Conservation (phyloP, 1,140 invertebrate species). For the Cydia pomonella region DNA sequence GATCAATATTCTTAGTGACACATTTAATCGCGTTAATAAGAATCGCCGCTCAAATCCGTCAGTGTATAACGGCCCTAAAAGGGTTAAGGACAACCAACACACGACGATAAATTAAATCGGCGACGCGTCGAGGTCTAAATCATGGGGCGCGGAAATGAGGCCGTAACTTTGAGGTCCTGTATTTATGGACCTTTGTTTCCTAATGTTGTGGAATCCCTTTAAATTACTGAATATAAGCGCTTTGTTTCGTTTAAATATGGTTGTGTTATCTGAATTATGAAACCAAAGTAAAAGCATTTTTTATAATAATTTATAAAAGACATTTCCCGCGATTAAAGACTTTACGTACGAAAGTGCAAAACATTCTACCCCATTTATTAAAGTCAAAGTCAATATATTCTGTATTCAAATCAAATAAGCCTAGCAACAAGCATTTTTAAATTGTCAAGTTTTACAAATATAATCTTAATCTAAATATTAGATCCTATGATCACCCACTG, state of each 20-base stretch:
- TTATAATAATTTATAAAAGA: neutral
- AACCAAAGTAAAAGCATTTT: neutral
- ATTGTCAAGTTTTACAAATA: too few species aligned
- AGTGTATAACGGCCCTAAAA: neutral
- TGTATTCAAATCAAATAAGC: too few species aligned
- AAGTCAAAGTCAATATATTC: too few species aligned
- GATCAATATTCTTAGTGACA: too few species aligned
- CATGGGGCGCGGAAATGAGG: slow-evolving; percentile 14
- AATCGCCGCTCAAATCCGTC: too few species aligned
- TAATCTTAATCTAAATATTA: too few species aligned
- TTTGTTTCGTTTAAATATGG: slow-evolving; percentile 8
- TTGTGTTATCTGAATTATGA: slow-evolving; percentile 1
- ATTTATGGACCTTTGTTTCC: slow-evolving; percentile 16
- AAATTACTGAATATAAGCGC: neutral
- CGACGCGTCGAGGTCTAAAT: neutral
- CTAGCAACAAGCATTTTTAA: too few species aligned
- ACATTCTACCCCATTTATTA: too few species aligned
- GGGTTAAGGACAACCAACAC: slow-evolving; percentile 4
- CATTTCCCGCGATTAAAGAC: too few species aligned
- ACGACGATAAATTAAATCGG: slow-evolving; percentile 5
- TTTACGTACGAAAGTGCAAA: neutral
- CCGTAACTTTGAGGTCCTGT: neutral
- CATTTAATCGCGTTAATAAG: too few species aligned
- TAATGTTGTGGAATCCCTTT: slow-evolving; percentile 7
- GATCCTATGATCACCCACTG: too few species aligned